These are phyloP conservation scores for Drosophila koepferae DNA, from an alignment of 2,888 invertebrate genomes.

Conservation along the genomic window DNA sequence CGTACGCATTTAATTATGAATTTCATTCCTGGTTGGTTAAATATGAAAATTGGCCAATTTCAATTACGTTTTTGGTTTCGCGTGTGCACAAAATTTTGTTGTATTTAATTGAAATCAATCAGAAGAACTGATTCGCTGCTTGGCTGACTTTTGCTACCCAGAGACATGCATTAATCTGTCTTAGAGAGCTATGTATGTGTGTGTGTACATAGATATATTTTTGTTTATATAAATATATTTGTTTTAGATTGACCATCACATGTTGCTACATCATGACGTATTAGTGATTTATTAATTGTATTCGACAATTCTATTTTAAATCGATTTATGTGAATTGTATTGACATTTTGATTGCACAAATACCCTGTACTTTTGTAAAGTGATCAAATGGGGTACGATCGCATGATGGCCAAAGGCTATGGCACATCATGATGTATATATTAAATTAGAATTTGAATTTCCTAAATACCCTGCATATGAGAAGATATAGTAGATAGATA, in stretches of 20 bases:
- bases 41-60: slow-evolving; percentile 42
- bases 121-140: slow-evolving; percentile 34
- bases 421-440: neutral
- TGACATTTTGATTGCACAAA: slow-evolving; percentile 17
- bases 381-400: neutral
- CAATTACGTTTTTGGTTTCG: slow-evolving; percentile 37
- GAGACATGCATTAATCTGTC: slow-evolving; percentile 8
- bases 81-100: slow-evolving; percentile 20
- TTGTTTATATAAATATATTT: slow-evolving; percentile 5
- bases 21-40: slow-evolving; percentile 13
- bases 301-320: slow-evolving; percentile 69
- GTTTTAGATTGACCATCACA: slow-evolving; percentile 50
- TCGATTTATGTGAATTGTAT: slow-evolving; percentile 52
- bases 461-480: neutral
- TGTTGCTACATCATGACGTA: slow-evolving; percentile 64
- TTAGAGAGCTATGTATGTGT: neutral
- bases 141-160: slow-evolving; percentile 46
- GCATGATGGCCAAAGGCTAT: neutral
- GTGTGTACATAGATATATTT: slow-evolving; percentile 8
- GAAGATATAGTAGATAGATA: too few species aligned
- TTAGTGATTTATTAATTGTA: slow-evolving; percentile 52
- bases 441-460: neutral
- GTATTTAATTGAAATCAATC: slow-evolving; percentile 52
- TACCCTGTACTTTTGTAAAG: slow-evolving; percentile 11
- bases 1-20: slow-evolving; percentile 48